Base-by-base conservation (phyloP, 2,797 vertebrate genomes). In the Hoplostethus mediterraneus region DNA sequence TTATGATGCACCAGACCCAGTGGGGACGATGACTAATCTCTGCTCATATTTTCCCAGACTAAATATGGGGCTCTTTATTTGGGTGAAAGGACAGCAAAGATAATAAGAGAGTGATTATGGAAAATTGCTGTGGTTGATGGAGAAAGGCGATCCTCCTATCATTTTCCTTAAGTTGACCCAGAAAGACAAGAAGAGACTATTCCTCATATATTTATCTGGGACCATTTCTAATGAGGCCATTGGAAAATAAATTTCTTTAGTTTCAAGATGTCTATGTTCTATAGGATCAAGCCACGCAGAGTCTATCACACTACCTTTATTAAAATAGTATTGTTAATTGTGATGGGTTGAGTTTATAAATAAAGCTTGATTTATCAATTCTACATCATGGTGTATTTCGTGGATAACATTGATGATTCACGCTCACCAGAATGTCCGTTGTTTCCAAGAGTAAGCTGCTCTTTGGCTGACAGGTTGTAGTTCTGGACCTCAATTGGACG, bases 361-460 rank as follows among this genome's bases (percentile, higher is more conserved):
- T 49, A 48, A 42, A 42, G 33, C 33, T 36, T 42, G 1, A 42
- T 61, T 25, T 3, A 71, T 6, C 0, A 2, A 36, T 28, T 42
- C n/a, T 17, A 31, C 1, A 16, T 40, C 17, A 30, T 44, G 3
- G 53, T 61, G 60, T 59, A 30, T 21, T 79, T 61, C 62, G 11
- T 58, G 13, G 40, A 38, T 13, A 30, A 63, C 28, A 16, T 0
- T 51, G 38, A 52, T 47, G 12, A 75, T 67, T 25, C 21, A 42
- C 52, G 77, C 95, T 95, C 90, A 99, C 98, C 93, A 74, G 97
- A 97, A 73, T 99, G 97, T 33, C 98, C 98, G 6, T 96, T 96
- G 78, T 99, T 99, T 81, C 92, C 95, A 68, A 99, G 81, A n/a
- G 92, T 94, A 30, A 99, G 95, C 38, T 92, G 90, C 49, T 96